A percentile compares a stretch with the other conserved stretches of the same genome.
phyloP scores from a whole-genome alignment of 64 coral and sea anemone genomes.

The Pocillopora verrucosa region DNA sequence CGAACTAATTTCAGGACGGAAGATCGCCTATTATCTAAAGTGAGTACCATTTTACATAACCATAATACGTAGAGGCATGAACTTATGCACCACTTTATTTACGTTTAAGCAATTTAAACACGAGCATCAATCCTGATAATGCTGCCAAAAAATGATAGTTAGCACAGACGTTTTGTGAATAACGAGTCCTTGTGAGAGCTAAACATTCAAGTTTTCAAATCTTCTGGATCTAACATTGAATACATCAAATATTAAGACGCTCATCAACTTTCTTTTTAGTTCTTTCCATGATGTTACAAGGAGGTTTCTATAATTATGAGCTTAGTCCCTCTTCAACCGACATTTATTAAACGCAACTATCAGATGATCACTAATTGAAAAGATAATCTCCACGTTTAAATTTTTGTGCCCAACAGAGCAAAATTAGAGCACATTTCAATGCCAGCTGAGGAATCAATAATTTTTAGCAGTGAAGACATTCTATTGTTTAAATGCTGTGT shows the following conservation, averaged over 20 bases:
- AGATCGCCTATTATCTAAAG: constrained; percentile 11
- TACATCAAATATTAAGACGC: neutral
- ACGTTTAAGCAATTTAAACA: constrained; percentile 8
- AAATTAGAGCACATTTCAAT: no score
- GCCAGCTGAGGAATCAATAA: no score
- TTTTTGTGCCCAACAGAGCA: no score
- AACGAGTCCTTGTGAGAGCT: neutral
- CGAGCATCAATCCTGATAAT: neutral
- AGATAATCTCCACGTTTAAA: no score
- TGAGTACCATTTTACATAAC: constrained; percentile 13
- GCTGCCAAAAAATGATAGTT: neutral
- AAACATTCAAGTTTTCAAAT: neutral
- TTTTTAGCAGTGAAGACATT: no score
- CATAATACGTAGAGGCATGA: neutral
- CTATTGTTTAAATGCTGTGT: no score
- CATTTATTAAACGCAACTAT: neutral
- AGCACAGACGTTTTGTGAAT: neutral
- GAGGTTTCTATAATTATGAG: neutral
- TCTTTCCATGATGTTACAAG: neutral
- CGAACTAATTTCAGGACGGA: neutral
- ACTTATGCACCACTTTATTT: neutral
- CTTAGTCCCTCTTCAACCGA: neutral
- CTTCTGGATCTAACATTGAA: neutral
- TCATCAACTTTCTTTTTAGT: neutral
- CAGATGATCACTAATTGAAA: neutral